Conservation (phyloP, 1,140 invertebrate species). For the Grapholita molesta region DNA sequence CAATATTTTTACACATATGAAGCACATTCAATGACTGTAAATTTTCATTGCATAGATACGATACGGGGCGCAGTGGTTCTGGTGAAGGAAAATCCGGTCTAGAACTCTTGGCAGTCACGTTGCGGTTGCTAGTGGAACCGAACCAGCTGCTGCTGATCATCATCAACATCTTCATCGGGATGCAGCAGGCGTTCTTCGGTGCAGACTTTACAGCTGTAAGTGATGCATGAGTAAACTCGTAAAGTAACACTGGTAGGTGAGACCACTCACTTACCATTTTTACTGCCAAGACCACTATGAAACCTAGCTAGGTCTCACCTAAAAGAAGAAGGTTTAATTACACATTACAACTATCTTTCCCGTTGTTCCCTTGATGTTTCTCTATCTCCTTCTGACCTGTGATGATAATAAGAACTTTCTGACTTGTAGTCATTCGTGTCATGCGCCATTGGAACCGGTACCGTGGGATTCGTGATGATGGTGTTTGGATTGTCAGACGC, state of each 20-base stretch:
- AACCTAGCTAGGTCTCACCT: too few relatives aligned
- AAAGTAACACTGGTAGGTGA: too few relatives aligned
- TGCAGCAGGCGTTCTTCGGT: constrained; percentile 94
- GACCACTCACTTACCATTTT: too few relatives aligned
- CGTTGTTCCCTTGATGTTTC: too few relatives aligned
- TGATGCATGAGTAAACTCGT: too few relatives aligned
- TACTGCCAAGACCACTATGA: too few relatives aligned
- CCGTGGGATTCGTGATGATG: constrained; percentile 95
- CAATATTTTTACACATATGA: too few relatives aligned
- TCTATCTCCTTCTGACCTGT: background rate
- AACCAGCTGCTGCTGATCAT: constrained; percentile 91
- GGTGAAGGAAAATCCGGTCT: constrained; percentile 76
- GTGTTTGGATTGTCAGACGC: constrained; percentile 91
- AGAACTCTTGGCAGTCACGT: constrained; percentile 82
- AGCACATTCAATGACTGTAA: too few relatives aligned
- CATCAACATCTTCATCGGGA: constrained; percentile 95
- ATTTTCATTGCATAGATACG: constrained; percentile 70
- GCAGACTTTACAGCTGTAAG: constrained; percentile 93
- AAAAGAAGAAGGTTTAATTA: too few relatives aligned
- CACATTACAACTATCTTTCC: too few relatives aligned
- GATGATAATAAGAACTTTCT: background rate
- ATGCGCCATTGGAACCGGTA: constrained; percentile 91
- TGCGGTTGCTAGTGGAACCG: constrained; percentile 87
- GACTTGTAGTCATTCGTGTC: constrained; percentile 89
- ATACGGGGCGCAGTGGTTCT: constrained; percentile 63